phyloP scores from a whole-genome alignment of 2,888 invertebrate genomes.

The Caenorhabditis virilis region DNA sequence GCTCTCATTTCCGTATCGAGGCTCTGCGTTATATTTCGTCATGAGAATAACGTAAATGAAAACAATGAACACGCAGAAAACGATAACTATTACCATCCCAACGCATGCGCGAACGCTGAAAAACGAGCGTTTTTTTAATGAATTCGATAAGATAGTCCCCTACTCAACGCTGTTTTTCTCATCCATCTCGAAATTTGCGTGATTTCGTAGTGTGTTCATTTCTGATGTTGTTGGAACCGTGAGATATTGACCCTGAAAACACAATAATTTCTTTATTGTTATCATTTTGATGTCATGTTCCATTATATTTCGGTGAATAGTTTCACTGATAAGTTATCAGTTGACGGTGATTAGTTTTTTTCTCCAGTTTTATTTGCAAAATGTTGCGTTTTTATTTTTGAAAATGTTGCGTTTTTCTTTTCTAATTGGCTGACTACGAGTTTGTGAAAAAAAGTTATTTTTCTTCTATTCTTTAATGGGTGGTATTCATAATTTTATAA shows the following conservation, averaged over 20 bases:
- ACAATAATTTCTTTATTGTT: conserved; percentile 1
- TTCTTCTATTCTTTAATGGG: no score
- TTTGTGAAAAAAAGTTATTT: no score
- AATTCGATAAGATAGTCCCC: no score
- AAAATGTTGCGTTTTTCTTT: no score
- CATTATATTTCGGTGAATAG: background rate
- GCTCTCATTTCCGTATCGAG: no score
- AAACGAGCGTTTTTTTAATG: background rate
- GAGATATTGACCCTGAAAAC: conserved; percentile 35
- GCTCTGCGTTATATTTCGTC: conserved; percentile 12
- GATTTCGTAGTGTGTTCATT: background rate
- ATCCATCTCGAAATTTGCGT: conserved; percentile 7
- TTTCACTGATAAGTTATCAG: background rate
- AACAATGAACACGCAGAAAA: conserved; percentile 26
- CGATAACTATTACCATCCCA: conserved; percentile 14
- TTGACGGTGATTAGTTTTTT: background rate
- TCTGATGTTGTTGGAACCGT: conserved; percentile 32
- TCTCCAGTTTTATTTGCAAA: no score
- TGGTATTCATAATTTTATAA: no score
- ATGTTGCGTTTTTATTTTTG: no score
- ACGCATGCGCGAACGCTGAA: conserved; percentile 24
- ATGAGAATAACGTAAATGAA: conserved; percentile 26
- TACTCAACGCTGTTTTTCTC: conserved; percentile 14
- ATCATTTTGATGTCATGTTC: background rate
- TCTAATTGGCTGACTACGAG: no score